Conservation (phyloP, 2,113 vertebrate genomes). For the Genyomyrus donnyi region DNA sequence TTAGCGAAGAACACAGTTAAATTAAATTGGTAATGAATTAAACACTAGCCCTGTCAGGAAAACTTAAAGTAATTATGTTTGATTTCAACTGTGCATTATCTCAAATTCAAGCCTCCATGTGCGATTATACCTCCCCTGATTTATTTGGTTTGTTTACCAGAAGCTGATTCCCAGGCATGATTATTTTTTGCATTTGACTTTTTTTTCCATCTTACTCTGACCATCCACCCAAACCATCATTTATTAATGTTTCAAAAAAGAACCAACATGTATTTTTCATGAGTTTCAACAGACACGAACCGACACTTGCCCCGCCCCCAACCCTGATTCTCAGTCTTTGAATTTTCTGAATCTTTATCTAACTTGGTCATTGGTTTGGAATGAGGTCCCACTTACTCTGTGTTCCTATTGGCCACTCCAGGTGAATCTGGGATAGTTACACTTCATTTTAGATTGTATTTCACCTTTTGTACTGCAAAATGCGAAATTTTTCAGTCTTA, state of each 20-base stretch:
- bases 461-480: background rate
- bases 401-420: background rate
- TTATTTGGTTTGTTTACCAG: constrained; percentile 12
- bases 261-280: background rate
- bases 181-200: background rate
- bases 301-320: background rate
- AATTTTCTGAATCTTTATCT: background rate
- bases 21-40: constrained; percentile 41
- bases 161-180: background rate
- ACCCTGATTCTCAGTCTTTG: background rate
- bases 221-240: background rate
- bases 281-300: background rate
- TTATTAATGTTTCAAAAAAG: constrained; percentile 10
- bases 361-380: background rate
- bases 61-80: constrained; percentile 26
- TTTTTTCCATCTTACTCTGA: background rate
- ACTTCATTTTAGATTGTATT: background rate
- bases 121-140: background rate
- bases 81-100: constrained; percentile 25
- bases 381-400: background rate
- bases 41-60: constrained; percentile 33
- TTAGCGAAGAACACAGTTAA: constrained; percentile 33
- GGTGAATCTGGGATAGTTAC: background rate
- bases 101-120: constrained; percentile 16
- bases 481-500: background rate